These are phyloP conservation scores for Lampris incognitus DNA, from an alignment of 2,113 vertebrate genomes.

Conservation along the genomic window DNA sequence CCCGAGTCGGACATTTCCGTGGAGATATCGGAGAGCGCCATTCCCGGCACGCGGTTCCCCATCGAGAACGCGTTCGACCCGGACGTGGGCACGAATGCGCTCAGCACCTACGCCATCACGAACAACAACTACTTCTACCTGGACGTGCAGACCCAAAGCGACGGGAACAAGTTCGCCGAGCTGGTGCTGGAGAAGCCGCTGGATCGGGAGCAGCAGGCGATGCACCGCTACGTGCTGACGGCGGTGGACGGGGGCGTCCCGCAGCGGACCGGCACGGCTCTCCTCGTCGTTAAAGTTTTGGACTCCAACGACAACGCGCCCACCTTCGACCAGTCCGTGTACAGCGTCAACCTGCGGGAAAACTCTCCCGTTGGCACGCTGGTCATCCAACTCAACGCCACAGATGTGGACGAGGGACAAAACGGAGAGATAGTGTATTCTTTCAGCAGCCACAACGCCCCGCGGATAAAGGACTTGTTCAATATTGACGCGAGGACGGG, in stretches of 20 bases:
- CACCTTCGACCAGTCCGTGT: conserved; percentile 95
- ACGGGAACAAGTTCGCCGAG: conserved; percentile 96
- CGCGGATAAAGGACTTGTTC: conserved; percentile 90
- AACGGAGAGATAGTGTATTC: conserved; percentile 97
- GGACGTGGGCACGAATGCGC: conserved; percentile 95
- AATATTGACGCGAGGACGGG: conserved; percentile 88
- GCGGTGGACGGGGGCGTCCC: conserved; percentile 94
- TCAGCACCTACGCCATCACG: conserved; percentile 95
- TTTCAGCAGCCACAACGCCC: conserved; percentile 94
- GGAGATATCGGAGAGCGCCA: conserved; percentile 98
- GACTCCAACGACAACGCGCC: conserved; percentile 99
- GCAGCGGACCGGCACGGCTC: conserved; percentile 93
- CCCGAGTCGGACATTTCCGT: conserved; percentile 94
- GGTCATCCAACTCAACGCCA: conserved; percentile 95
- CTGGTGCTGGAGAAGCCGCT: conserved; percentile 94
- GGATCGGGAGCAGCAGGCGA: conserved; percentile 96
- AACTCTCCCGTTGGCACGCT: conserved; percentile 94
- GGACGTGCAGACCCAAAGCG: conserved; percentile 96
- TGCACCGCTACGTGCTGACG: conserved; percentile 97
- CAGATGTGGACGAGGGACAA: conserved; percentile 95
- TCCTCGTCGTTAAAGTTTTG: conserved; percentile 94
- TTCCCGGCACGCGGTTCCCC: conserved; percentile 95
- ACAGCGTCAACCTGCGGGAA: conserved; percentile 91
- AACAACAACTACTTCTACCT: conserved; percentile 95
- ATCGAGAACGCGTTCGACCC: conserved; percentile 98